These are phyloP conservation scores for Microcebus tavaratra DNA, from an alignment of 2,113 vertebrate species.

Conservation along the genomic window DNA sequence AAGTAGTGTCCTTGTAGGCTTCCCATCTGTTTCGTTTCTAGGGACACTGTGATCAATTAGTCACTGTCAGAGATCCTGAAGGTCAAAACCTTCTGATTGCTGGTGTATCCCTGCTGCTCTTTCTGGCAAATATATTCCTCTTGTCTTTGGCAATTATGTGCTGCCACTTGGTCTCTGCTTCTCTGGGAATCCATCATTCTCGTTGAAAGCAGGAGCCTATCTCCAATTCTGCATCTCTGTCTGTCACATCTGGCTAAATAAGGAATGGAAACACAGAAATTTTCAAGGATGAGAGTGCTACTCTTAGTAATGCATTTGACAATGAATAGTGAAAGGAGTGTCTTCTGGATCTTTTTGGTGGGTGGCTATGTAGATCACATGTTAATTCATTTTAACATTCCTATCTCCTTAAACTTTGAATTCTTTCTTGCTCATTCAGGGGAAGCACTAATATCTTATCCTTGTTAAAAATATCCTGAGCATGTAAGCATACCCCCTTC, in stretches of 20 bases:
- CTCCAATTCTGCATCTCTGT: neutral
- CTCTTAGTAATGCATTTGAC: neutral
- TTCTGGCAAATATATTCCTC: neutral
- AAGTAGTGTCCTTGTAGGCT: neutral
- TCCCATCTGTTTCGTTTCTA: neutral
- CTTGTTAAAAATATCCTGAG: neutral
- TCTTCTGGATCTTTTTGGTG: neutral
- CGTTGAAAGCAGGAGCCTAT: neutral
- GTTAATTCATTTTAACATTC: neutral
- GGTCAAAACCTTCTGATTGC: neutral
- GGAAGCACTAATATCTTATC: neutral
- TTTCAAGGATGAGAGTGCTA: neutral
- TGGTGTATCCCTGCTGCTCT: neutral
- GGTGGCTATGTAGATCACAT: neutral
- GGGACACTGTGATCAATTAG: neutral
- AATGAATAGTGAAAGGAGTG: neutral
- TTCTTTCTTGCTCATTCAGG: neutral
- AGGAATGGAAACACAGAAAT: neutral
- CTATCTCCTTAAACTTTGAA: neutral
- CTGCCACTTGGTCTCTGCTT: neutral
- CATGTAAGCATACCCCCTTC: too few species aligned
- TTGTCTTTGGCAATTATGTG: neutral
- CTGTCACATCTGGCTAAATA: neutral
- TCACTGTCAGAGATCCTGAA: neutral
- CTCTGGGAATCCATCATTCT: neutral